phyloP scores from a whole-genome alignment of 64 coral and sea anemone species.

The Actinia equina region DNA sequence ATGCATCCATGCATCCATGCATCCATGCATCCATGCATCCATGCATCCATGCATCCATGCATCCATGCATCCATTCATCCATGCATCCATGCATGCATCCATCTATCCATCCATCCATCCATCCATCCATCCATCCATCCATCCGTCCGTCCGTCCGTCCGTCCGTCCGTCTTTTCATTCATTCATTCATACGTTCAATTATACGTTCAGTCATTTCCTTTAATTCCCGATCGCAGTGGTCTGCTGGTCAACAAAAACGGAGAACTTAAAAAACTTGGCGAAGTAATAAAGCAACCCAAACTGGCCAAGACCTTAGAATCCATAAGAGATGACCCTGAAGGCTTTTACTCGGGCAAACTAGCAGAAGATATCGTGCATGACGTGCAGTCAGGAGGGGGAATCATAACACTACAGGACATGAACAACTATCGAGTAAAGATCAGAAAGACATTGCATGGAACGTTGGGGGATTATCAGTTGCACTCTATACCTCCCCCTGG shows the following conservation, averaged over 20 bases:
- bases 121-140: no score
- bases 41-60: no score
- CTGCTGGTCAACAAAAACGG: constrained; percentile 66
- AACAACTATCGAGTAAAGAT: constrained; percentile 89
- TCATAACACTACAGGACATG: constrained; percentile 68
- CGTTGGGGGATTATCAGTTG: constrained; percentile 61
- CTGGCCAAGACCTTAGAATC: constrained; percentile 54
- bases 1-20: no score
- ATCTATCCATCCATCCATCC: no score
- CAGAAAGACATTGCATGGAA: constrained; percentile 47
- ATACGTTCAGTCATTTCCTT: background rate
- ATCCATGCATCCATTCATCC: no score
- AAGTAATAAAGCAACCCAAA: constrained; percentile 76
- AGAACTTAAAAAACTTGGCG: constrained; percentile 58
- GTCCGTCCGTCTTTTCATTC: no score
- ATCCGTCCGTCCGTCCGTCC: no score
- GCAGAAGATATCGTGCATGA: constrained; percentile 69
- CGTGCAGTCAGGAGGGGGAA: constrained; percentile 72
- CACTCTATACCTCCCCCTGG: constrained; percentile 91
- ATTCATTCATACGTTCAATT: background rate
- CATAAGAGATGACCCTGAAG: constrained; percentile 51
- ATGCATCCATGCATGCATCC: no score
- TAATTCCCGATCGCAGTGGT: constrained; percentile 35
- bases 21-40: no score
- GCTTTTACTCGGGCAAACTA: constrained; percentile 44